Percentiles rank a stretch among this genome's conserved stretches.
Conservation (phyloP, 64 coral and sea anemone species). For the Actinia equina region DNA sequence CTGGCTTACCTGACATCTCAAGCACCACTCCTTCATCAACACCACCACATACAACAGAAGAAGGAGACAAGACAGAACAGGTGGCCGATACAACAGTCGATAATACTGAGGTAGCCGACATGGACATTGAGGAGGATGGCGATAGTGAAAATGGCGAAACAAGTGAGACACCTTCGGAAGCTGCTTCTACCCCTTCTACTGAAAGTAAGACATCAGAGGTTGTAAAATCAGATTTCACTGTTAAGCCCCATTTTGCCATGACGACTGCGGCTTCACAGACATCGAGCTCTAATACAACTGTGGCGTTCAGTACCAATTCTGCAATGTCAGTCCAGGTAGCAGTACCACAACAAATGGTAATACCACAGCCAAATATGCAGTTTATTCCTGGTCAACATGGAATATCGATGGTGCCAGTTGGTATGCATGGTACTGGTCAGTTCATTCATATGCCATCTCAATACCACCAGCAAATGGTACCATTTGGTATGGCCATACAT, state of each 20-base stretch:
- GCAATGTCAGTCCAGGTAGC: slow-evolving; percentile 43
- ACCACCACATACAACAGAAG: slow-evolving; percentile 35
- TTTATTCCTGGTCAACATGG: slow-evolving; percentile 29
- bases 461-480: slow-evolving; percentile 15
- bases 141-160: slow-evolving; percentile 71
- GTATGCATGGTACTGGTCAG: slow-evolving; percentile 20
- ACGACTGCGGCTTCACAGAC: neutral
- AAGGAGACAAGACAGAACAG: slow-evolving; percentile 50
- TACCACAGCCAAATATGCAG: slow-evolving; percentile 17
- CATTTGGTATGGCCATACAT: slow-evolving; percentile 24
- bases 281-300: neutral
- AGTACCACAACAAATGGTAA: slow-evolving; percentile 3
- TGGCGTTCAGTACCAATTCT: neutral
- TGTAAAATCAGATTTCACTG: neutral
- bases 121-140: slow-evolving; percentile 95
- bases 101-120: slow-evolving; percentile 97
- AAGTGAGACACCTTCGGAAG: slow-evolving; percentile 39
- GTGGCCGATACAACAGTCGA: slow-evolving; percentile 80
- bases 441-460: slow-evolving; percentile 10
- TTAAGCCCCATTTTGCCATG: neutral
- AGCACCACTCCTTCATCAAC: slow-evolving; percentile 60
- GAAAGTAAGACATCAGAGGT: slow-evolving; percentile 14
- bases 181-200: slow-evolving; percentile 4
- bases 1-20: slow-evolving; percentile 75
- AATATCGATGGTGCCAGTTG: slow-evolving; percentile 22